A percentile compares a stretch with the other conserved stretches of the same genome.
These are phyloP conservation scores for Saccopteryx leptura DNA, from an alignment of 2,113 vertebrate species.

Conservation along the genomic window DNA sequence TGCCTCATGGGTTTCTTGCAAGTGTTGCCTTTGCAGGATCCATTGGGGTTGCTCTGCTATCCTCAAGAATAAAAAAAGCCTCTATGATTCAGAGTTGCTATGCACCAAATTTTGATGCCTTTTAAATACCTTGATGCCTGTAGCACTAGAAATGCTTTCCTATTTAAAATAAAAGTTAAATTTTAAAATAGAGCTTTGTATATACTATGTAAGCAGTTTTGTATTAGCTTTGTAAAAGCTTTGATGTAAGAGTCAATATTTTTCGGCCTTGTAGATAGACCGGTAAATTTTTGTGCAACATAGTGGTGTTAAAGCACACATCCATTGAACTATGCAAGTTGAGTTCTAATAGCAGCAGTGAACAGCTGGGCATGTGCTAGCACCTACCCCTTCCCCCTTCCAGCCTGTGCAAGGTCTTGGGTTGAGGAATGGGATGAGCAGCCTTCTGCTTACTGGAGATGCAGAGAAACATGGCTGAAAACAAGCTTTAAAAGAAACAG, in stretches of 20 bases:
- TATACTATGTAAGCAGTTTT: conserved; percentile 89
- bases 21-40: conserved; percentile 54
- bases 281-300: conserved; percentile 86
- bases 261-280: conserved; percentile 90
- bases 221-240: conserved; percentile 93
- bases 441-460: conserved; percentile 65
- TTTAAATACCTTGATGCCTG: conserved; percentile 96
- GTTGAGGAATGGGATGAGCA: conserved; percentile 39
- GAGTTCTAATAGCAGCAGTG: conserved; percentile 83
- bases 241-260: conserved; percentile 91
- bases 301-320: conserved; percentile 91
- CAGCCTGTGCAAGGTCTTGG: background rate
- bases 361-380: conserved; percentile 83
- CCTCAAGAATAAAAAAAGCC: conserved; percentile 87
- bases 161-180: conserved; percentile 87
- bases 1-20: conserved; percentile 66
- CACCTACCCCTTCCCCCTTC: conserved; percentile 65
- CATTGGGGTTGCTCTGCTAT: conserved; percentile 66
- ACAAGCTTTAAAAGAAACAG: conserved; percentile 59
- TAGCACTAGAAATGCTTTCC: conserved; percentile 94
- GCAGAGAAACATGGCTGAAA: conserved; percentile 51
- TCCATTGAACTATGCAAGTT: conserved; percentile 94
- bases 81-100: conserved; percentile 93
- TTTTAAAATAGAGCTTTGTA: conserved; percentile 88
- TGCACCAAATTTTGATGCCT: conserved; percentile 98